Conservation (phyloP, 2,888 invertebrate species). For the Yponomeuta evonymella region DNA sequence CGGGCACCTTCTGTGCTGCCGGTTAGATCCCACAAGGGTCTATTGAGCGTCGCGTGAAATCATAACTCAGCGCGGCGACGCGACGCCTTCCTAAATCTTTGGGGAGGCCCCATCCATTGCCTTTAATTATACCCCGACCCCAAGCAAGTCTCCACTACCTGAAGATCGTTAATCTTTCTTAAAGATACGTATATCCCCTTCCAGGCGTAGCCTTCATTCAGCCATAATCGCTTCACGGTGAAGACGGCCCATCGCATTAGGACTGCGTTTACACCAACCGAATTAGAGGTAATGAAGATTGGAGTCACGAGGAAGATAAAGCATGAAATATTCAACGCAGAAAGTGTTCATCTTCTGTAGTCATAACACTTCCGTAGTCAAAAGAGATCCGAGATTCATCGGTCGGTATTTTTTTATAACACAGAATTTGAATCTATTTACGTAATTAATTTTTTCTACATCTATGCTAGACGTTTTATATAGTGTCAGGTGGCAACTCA, state of each 20-base stretch:
- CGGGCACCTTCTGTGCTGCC: too few species aligned
- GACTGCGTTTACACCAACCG: not conserved
- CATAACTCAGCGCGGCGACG: constrained; percentile 71
- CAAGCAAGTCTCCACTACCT: constrained; percentile 59
- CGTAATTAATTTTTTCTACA: too few species aligned
- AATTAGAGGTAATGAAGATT: not conserved
- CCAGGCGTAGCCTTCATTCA: constrained; percentile 49
- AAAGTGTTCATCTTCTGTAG: too few species aligned
- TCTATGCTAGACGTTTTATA: too few species aligned
- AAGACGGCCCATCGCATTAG: not conserved
- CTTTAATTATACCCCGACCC: constrained; percentile 72
- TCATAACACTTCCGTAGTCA: too few species aligned
- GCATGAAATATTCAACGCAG: too few species aligned
- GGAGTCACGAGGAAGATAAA: too few species aligned
- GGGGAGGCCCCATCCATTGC: constrained; percentile 70
- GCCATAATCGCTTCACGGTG: constrained; percentile 64
- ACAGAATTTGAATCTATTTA: too few species aligned
- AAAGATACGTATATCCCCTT: constrained; percentile 65
- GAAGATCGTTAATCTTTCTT: constrained; percentile 75
- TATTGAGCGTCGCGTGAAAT: constrained; percentile 59
- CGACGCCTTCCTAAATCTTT: constrained; percentile 69
- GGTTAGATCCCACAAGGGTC: not conserved
- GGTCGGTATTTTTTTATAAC: too few species aligned
- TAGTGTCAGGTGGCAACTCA: too few species aligned
- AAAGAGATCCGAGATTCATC: too few species aligned